These are phyloP conservation scores for Chironomus striatipennis DNA, from an alignment of 1,140 invertebrate species.

Conservation along the genomic window DNA sequence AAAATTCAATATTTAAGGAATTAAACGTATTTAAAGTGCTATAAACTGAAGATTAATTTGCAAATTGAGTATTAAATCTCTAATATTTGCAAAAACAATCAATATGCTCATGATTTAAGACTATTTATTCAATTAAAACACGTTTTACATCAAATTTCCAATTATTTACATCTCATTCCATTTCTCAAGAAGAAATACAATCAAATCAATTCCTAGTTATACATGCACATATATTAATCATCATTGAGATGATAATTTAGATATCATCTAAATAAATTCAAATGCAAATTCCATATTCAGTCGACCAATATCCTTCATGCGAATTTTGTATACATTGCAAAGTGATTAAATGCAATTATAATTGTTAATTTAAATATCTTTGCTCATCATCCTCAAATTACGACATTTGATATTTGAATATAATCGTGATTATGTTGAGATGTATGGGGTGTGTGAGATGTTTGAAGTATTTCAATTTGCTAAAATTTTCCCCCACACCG, in stretches of 20 bases:
- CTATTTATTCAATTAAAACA: conserved; percentile 2
- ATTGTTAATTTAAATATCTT: conserved; percentile 20
- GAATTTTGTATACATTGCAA: background rate
- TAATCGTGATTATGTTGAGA: background rate
- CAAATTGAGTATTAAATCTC: too few relatives aligned
- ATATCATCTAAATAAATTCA: background rate
- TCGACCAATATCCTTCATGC: background rate
- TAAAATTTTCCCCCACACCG: too few relatives aligned
- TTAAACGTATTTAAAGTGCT: too few relatives aligned
- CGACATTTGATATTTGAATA: background rate
- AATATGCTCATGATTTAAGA: too few relatives aligned
- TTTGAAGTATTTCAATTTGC: too few relatives aligned
- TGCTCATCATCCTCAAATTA: background rate
- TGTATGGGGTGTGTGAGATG: background rate
- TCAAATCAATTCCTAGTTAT: conserved; percentile 2
- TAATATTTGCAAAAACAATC: too few relatives aligned
- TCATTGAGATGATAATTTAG: conserved; percentile 1
- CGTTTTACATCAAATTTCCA: background rate
- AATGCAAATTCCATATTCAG: background rate
- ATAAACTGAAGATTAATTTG: too few relatives aligned
- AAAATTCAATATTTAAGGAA: too few relatives aligned
- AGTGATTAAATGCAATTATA: conserved; percentile 23
- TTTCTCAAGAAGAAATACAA: background rate
- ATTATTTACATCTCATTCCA: background rate
- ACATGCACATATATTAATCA: background rate